Conservation (phyloP, 1,140 invertebrate genomes). For the Matsumurasca onukii region DNA sequence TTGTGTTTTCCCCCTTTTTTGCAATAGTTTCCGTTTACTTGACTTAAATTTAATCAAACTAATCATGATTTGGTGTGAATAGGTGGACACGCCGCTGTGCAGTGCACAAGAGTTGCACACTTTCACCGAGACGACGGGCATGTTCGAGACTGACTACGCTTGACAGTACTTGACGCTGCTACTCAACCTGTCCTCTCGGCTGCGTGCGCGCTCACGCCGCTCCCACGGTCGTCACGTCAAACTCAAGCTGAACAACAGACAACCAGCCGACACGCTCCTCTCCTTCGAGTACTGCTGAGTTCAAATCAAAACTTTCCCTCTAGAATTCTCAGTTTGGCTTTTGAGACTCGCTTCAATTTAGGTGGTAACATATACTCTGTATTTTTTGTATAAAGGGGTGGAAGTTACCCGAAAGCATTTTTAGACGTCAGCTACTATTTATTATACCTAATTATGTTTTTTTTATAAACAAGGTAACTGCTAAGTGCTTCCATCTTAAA, state of each 20-base stretch:
- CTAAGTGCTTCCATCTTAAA: too few relatives aligned
- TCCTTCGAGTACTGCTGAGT: neutral
- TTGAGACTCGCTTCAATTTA: too few relatives aligned
- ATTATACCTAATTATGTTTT: too few relatives aligned
- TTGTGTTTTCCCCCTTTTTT: too few relatives aligned
- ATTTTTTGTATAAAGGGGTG: too few relatives aligned
- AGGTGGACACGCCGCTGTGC: slow-evolving; percentile 89
- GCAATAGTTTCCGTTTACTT: too few relatives aligned
- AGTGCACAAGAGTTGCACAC: slow-evolving; percentile 80
- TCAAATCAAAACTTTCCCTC: neutral
- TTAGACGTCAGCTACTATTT: too few relatives aligned
- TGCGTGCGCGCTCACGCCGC: neutral
- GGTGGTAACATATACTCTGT: too few relatives aligned
- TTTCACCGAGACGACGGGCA: slow-evolving; percentile 47
- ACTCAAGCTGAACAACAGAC: neutral
- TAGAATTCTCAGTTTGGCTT: neutral
- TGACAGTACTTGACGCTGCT: neutral
- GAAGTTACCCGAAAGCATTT: too few relatives aligned
- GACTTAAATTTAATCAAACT: too few relatives aligned
- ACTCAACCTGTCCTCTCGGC: neutral
- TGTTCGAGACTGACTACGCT: slow-evolving; percentile 1
- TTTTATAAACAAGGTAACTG: too few relatives aligned
- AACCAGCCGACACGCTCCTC: neutral
- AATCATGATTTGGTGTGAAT: too few relatives aligned
- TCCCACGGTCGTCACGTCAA: neutral